Percentiles rank a stretch among this genome's conserved stretches.
These are phyloP conservation scores for Oppia nitens DNA, from an alignment of 1,140 invertebrate genomes.

Conservation along the genomic window DNA sequence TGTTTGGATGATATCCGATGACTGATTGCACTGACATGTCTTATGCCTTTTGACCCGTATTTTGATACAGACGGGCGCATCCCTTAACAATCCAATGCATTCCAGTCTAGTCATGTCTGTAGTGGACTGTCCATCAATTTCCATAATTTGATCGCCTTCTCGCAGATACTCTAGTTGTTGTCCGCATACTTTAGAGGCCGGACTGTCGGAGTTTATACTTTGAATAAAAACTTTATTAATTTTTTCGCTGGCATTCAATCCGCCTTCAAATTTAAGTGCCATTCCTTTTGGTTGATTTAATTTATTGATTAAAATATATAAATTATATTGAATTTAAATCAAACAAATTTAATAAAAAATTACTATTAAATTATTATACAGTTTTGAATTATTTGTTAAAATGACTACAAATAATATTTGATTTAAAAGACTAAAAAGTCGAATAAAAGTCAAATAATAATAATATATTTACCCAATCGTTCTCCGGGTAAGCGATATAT, in stretches of 20 bases:
- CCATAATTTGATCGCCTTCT: conserved; percentile 71
- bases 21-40: conserved; percentile 16
- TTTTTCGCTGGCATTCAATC: conserved; percentile 43
- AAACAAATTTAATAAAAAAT: too few relatives aligned
- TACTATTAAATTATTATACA: too few relatives aligned
- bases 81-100: conserved; percentile 62
- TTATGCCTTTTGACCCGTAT: conserved; percentile 40
- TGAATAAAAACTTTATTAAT: conserved; percentile 62
- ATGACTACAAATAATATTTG: too few relatives aligned
- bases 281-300: too few relatives aligned
- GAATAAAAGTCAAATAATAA: too few relatives aligned
- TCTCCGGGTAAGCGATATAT: conserved; percentile 71
- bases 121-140: conserved; percentile 58
- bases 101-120: conserved; percentile 63
- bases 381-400: too few relatives aligned
- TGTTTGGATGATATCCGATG: neutral
- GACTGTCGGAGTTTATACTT: conserved; percentile 68
- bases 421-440: too few relatives aligned
- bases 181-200: conserved; percentile 54
- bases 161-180: conserved; percentile 29
- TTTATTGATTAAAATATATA: too few relatives aligned
- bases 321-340: too few relatives aligned
- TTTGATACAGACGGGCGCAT: conserved; percentile 58
- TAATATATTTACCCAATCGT: too few relatives aligned
- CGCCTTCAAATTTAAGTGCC: conserved; percentile 77